Evolutionary conservation across 1,140 invertebrate species (phyloP), one percentile per base, ranked within the genome.

Genomic region (Hycleus cichorii): DNA sequence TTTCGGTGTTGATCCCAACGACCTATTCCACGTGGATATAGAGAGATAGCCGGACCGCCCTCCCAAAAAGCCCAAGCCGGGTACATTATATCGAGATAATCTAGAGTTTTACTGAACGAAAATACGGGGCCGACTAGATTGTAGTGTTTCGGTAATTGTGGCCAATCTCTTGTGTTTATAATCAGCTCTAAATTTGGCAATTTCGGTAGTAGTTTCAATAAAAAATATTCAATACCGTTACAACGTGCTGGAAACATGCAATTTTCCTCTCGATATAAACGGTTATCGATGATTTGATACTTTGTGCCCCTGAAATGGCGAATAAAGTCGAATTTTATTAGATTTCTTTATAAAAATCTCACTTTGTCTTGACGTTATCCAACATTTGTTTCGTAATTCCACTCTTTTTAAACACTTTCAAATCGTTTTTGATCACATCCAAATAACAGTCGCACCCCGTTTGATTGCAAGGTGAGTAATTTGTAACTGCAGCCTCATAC

Each of bases 11-110:
- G 67, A 76, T 97, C 93, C 95, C 95, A 98, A 47, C 91, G 77
- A 72, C 72, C 95, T 51, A 98, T 82, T 39, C 95, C 95, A 50
- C 82, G 88, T 0, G 95, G 95, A 78, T 97, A 95, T 5, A 96
- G 75, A 45, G 86, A 85, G 62, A 97, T 96, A 3, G 95, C 95
- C 43, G 95, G 95, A 2, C 95, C 95, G 45, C 95, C 95, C 77
- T 93, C 91, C 94, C 94, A 97, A 77, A 98, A 98, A 32, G 90
- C 87, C 95, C 95, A 98, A 0, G 95, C 90, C 47, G 95, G 95
- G 79, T 97, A 98, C 81, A 89, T 91, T 57, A 98, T 95, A 71
- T 98, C 95, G 72, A 82, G 81, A 75, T 94, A 91, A 11, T 92
- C 84, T 47, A 74, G 69, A 10, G 86, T 90, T 83, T 96, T 97